These are phyloP conservation scores for Bombus superbus DNA, from an alignment of 1,140 invertebrate genomes.

Conservation along the genomic window DNA sequence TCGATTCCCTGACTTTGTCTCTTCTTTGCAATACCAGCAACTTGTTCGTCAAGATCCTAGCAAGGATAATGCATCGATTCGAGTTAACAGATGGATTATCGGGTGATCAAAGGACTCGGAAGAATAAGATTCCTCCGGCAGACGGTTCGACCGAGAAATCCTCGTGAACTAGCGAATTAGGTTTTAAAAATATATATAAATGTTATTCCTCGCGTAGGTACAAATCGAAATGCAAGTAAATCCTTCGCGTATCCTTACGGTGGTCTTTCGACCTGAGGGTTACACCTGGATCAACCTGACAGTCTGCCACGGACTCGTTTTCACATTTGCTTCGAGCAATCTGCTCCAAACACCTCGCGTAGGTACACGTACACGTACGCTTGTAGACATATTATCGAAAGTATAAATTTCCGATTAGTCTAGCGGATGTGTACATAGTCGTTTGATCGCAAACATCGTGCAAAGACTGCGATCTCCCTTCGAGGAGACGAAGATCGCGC, in stretches of 20 bases:
- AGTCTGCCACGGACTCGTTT: not conserved
- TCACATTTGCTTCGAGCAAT: not conserved
- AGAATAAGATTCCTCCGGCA: not conserved
- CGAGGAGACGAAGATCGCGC: not conserved
- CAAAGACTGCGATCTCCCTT: not conserved
- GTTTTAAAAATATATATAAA: too few species aligned
- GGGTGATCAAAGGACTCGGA: accelerated
- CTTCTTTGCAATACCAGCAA: not conserved
- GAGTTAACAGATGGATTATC: not conserved
- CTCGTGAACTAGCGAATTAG: too few species aligned
- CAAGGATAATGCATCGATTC: not conserved
- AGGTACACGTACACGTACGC: not conserved
- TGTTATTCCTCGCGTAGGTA: not conserved
- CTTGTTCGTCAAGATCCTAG: not conserved
- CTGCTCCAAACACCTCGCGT: not conserved
- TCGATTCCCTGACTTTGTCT: not conserved
- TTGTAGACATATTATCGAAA: not conserved
- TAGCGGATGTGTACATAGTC: not conserved
- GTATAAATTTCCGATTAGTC: not conserved
- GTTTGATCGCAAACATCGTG: not conserved
- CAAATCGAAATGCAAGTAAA: not conserved
- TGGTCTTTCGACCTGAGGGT: not conserved
- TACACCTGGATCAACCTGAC: not conserved
- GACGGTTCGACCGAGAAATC: too few species aligned
- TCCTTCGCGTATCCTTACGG: not conserved